Evolutionary conservation across 2,888 invertebrate species (phyloP).

Genomic region (Caenorhabditis imperialis): DNA sequence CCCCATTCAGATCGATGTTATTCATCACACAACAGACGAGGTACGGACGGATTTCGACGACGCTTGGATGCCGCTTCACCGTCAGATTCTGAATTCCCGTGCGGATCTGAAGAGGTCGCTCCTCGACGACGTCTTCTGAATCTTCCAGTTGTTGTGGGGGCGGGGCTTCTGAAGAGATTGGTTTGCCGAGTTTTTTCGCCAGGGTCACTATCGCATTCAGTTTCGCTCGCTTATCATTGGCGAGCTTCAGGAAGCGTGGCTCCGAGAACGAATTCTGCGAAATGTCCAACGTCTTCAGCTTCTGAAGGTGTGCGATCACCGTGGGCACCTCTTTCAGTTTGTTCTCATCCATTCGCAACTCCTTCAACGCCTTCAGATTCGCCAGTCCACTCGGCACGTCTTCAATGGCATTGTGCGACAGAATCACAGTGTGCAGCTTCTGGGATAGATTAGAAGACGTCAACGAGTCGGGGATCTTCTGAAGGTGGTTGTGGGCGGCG

Average conservation of each 20-base stretch:
- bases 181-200: conserved; percentile 21
- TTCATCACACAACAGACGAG: conserved; percentile 64
- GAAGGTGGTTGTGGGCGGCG: conserved; percentile 57
- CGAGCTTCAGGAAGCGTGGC: conserved; percentile 58
- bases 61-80: conserved; percentile 57
- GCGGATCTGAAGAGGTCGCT: background rate
- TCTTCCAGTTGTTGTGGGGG: too few species aligned
- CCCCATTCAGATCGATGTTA: conserved; percentile 58
- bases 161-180: conserved; percentile 3
- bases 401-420: conserved; percentile 56
- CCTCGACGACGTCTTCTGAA: background rate
- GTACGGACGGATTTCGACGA: conserved; percentile 59
- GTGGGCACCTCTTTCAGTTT: conserved; percentile 35
- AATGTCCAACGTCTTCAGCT: conserved; percentile 52
- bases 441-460: conserved; percentile 25
- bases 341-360: conserved; percentile 53
- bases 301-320: conserved; percentile 20
- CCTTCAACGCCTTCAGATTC: conserved; percentile 51
- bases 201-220: conserved; percentile 51
- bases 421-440: conserved; percentile 55
- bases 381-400: conserved; percentile 30
- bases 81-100: conserved; percentile 40
- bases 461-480: conserved; percentile 40
- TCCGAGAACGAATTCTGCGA: conserved; percentile 61
- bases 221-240: conserved; percentile 64